Evolutionary conservation across 2,113 vertebrate genomes (phyloP), one percentile per base, ranked within the genome.

Genomic region (Dendropsophus ebraccatus): DNA sequence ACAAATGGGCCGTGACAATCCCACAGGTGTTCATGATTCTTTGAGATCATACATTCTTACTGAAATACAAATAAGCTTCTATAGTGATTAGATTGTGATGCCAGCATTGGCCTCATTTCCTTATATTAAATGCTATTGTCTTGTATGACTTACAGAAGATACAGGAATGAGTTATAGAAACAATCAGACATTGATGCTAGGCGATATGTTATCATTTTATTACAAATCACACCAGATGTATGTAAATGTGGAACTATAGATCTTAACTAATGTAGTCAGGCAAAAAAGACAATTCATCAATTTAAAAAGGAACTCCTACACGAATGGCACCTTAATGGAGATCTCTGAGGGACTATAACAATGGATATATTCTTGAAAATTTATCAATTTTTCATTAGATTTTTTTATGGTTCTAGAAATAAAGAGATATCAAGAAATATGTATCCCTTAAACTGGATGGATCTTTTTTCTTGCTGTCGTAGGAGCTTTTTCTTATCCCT

Each of bases 241-340:
- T 83, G 81, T 41, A 83, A 56, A 83, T 73, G 13, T 21, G 54
- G 14, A 17, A 37, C 67, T 25, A 83, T 83, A 47, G 67, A 83
- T 83, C 81, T 56, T 83, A 83, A 58, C 49, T 73, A 45, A 73
- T 54, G 16, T 45, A 70, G 25, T 82, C 28, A 52, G 45, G 25
- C 35, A 25, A 82, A 65, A 47, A 81, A 67, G 32, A 13, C n/a
- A 41, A 67, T 65, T 47, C 37, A 81, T 81, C 79, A 81, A 10
- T 30, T 47, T 49, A n/a, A 67, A 30, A 21, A 60, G 35, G 21
- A 58, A 6, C 5, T 14, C 52, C 52, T 79, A 45, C 45, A 49
- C 5, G 16, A 47, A 7, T 81, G 41, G 25, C 37, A 28, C 37
- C 60, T 47, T 30, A 81, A 41, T 80, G 41, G 58, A 58, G 52